Conservation (phyloP, 2,797 vertebrate genomes). For the Scarus forsteni region DNA sequence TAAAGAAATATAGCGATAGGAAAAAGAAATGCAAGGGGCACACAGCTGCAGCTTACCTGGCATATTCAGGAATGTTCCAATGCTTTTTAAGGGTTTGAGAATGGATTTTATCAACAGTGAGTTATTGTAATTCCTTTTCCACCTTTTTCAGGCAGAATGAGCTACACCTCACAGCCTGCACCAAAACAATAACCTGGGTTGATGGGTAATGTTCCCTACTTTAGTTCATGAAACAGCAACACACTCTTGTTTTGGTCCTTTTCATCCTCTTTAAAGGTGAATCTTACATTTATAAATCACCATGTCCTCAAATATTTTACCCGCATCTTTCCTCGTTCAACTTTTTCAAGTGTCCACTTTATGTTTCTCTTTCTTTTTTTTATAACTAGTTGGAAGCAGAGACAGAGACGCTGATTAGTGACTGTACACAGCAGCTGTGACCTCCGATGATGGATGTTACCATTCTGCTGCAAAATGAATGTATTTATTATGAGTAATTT, state of each 20-base stretch:
- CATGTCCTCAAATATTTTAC: too few relatives aligned
- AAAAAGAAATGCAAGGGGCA: too few relatives aligned
- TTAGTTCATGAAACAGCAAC: background rate
- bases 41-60: too few relatives aligned
- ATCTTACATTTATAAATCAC: background rate
- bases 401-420: slow-evolving; percentile 38
- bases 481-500: slow-evolving; percentile 83
- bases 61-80: too few relatives aligned
- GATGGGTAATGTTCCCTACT: background rate
- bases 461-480: slow-evolving; percentile 76
- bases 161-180: slow-evolving; percentile 10
- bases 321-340: background rate
- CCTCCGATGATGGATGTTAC: slow-evolving; percentile 78
- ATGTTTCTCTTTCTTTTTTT: background rate
- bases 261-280: background rate
- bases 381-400: slow-evolving; percentile 4
- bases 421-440: slow-evolving; percentile 40
- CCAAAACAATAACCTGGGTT: slow-evolving; percentile 29
- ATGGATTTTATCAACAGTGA: too few relatives aligned
- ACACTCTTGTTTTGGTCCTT: background rate
- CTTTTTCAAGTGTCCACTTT: background rate
- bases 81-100: too few relatives aligned
- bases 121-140: too few relatives aligned
- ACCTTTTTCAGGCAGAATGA: too few relatives aligned
- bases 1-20: too few relatives aligned